Percentiles rank a stretch among this genome's conserved stretches.
These are phyloP conservation scores for Epistrophella euchroma DNA, from an alignment of 2,888 invertebrate genomes.

Conservation along the genomic window DNA sequence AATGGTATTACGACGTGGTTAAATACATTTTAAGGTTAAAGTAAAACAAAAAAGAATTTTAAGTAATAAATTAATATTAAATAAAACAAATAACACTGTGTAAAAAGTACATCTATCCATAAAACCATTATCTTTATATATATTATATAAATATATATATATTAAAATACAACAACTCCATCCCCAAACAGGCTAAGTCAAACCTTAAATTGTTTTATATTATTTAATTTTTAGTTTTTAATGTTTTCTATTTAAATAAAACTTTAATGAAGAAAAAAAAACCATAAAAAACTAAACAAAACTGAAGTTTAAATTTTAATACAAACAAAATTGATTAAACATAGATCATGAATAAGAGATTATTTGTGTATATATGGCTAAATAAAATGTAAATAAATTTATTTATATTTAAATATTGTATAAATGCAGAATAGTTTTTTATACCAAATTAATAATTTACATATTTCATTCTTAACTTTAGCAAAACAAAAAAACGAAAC, in stretches of 20 bases:
- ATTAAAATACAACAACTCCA: conserved; percentile 67
- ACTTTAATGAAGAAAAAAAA: conserved; percentile 61
- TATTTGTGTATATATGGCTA: conserved; percentile 38
- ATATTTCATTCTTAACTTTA: conserved; percentile 11
- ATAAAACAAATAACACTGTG: conserved; percentile 55
- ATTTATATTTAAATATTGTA: conserved; percentile 47
- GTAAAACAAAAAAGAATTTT: conserved; percentile 31
- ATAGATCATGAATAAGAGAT: conserved; percentile 45
- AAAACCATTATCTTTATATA: conserved; percentile 45
- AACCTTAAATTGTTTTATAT: conserved; percentile 67
- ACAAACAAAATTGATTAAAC: conserved; percentile 23
- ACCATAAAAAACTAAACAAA: conserved; percentile 29
- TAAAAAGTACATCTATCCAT: conserved; percentile 72
- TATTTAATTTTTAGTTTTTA: conserved; percentile 60
- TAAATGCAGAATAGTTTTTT: conserved; percentile 68
- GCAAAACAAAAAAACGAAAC: neutral
- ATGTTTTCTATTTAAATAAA: conserved; percentile 63
- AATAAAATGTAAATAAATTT: conserved; percentile 52
- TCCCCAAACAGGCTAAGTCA: conserved; percentile 76
- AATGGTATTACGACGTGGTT: conserved; percentile 71
- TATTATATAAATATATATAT: conserved; percentile 38
- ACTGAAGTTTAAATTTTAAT: conserved; percentile 60
- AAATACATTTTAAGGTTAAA: conserved; percentile 64
- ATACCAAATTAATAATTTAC: conserved; percentile 59
- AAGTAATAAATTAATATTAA: conserved; percentile 39